These are phyloP conservation scores for Scleropages formosus DNA, from an alignment of 2,797 vertebrate genomes.

Conservation along the genomic window DNA sequence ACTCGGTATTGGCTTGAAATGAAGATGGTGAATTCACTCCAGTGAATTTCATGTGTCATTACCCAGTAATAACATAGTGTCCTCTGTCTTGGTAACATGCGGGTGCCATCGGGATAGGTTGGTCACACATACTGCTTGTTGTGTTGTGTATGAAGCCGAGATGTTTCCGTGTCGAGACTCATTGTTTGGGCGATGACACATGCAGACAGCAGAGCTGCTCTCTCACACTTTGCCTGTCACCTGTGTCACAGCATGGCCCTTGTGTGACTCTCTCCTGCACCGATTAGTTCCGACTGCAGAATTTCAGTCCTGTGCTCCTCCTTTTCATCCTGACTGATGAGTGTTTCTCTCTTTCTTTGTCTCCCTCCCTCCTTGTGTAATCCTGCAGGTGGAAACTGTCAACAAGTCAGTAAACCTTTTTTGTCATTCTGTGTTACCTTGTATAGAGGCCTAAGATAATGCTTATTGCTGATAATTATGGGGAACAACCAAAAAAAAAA, in stretches of 20 bases:
- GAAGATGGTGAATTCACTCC: too few relatives aligned
- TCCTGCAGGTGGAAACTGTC: constrained; percentile 82
- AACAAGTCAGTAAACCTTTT: constrained; percentile 93
- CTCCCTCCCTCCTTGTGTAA: constrained; percentile 50
- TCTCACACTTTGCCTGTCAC: too few relatives aligned
- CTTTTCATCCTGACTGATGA: constrained; percentile 52
- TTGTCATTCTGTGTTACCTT: constrained; percentile 44
- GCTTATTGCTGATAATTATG: constrained; percentile 27
- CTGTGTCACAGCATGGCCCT: background rate
- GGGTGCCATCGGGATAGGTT: background rate
- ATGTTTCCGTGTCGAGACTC: background rate
- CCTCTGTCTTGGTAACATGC: background rate
- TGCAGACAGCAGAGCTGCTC: background rate
- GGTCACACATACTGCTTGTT: background rate
- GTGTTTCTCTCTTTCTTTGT: constrained; percentile 49
- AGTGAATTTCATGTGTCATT: background rate
- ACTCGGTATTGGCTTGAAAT: background rate
- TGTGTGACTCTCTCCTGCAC: background rate
- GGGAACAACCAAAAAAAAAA: background rate
- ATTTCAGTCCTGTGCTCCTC: constrained; percentile 40
- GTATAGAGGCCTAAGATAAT: constrained; percentile 25
- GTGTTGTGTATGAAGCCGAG: background rate
- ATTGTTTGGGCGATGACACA: constrained; percentile 17
- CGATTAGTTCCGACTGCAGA: constrained; percentile 32
- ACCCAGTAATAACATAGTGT: background rate